Base-by-base conservation (phyloP, 2,797 vertebrate species). In the Melanotaenia maccullochi region DNA sequence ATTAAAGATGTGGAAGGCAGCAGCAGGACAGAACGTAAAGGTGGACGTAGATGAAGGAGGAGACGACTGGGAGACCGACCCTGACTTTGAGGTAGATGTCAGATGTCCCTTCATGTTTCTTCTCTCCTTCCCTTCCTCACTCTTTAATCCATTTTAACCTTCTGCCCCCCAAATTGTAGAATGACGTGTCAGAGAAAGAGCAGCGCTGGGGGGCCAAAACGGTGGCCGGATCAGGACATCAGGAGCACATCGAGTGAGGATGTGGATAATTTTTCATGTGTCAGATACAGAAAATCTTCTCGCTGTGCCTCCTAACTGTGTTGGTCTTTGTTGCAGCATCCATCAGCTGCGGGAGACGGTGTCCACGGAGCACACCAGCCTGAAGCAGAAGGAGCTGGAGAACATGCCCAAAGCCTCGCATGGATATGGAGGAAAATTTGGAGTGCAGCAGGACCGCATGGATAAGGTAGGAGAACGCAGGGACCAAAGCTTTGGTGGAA, bases 201-300 rank as follows among this genome's bases (percentile, higher is more conserved):
- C 97, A 99, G 89, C 94, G 98, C 75, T 99, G 98, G 98, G 97
- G 98, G 1, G 97, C 98, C 16, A 99, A 98, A 88, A 97, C 98
- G 0, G 97, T 99, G 84, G 91, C 87, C 3, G 98, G 98, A 20
- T 99, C 98, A 0, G 98, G 98, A 67, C 98, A 98, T 82, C 98
- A 99, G 92, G 98, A 95, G 24, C 97, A 99, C 90, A 99, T 98
- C 76, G 93, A 99, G 98, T 99, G 90, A 96, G 94, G 47, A 35
- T 0, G 0, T 9, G 0, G 1, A 13, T 32, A 0, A 0, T 32
- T 71, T n/a, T 5, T 24, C 64, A 30, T 42, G 1, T 2, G 5
- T 20, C 1, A 5, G n/a, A 1, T 3, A 0, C 9, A 14, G 52
- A 33, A 22, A 33, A 14, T 8, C 5, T 4, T 2, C 4, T 1